Evolutionary conservation across 2,888 invertebrate species (phyloP).

Genomic region (Abscondita cerata): DNA sequence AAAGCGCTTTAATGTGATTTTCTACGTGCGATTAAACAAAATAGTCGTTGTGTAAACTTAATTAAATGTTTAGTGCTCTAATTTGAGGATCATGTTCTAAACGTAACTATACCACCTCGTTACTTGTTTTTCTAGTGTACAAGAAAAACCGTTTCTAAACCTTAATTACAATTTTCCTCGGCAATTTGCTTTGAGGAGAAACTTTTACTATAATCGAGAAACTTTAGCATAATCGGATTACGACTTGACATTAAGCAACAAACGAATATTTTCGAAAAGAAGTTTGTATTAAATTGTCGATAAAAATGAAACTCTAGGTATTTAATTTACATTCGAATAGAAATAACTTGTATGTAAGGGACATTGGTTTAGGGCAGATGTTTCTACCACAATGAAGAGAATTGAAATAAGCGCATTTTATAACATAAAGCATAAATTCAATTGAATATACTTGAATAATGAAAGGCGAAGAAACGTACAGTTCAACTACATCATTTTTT

Average conservation of each 20-base stretch:
- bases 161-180: constrained; percentile 19
- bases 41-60: constrained; percentile 26
- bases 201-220: too few relatives aligned
- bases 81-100: background rate
- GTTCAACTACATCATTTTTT: too few relatives aligned
- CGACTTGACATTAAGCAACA: too few relatives aligned
- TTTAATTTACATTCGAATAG: constrained; percentile 36
- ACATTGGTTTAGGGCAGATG: constrained; percentile 24
- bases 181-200: too few relatives aligned
- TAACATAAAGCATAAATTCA: too few relatives aligned
- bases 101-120: background rate
- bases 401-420: constrained; percentile 25
- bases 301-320: too few relatives aligned
- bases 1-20: constrained; percentile 15
- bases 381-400: constrained; percentile 19
- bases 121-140: background rate
- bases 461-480: too few relatives aligned
- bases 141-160: constrained; percentile 2
- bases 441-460: too few relatives aligned
- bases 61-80: constrained; percentile 16
- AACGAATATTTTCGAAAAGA: background rate
- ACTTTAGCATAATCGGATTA: too few relatives aligned
- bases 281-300: constrained; percentile 23
- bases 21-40: constrained; percentile 26
- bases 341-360: constrained; percentile 32